Percentiles rank a stretch among this genome's conserved stretches.
These are phyloP conservation scores for Cerceris ruficornis DNA, from an alignment of 2,888 invertebrate species.

Conservation along the genomic window DNA sequence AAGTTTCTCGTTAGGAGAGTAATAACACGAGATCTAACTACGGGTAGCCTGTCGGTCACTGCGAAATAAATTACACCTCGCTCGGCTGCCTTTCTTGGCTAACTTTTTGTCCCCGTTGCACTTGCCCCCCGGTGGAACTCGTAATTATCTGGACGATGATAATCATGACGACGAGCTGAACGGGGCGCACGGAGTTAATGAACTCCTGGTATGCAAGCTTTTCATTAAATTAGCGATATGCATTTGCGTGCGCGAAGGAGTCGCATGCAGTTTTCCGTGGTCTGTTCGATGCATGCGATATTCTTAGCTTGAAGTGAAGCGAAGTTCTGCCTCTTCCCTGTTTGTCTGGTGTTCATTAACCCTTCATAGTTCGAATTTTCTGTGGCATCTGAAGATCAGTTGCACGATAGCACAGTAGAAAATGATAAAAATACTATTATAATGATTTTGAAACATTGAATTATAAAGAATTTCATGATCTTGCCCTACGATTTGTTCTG, in stretches of 20 bases:
- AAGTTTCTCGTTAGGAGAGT: constrained; percentile 11
- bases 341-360: too few species aligned
- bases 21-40: constrained; percentile 1
- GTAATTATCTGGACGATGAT: constrained; percentile 43
- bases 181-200: constrained; percentile 15
- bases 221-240: constrained; percentile 38
- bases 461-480: too few species aligned
- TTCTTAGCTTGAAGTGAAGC: too few species aligned
- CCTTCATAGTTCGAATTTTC: too few species aligned
- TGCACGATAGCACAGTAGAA: too few species aligned
- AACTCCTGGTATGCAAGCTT: constrained; percentile 37
- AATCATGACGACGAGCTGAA: constrained; percentile 23
- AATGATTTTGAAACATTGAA: too few species aligned
- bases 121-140: neutral
- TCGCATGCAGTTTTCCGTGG: neutral
- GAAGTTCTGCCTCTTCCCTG: too few species aligned
- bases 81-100: constrained; percentile 33
- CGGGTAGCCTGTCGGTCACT: constrained; percentile 6
- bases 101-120: constrained; percentile 37
- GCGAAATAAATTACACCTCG: constrained; percentile 50
- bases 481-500: too few species aligned
- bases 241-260: constrained; percentile 1
- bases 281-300: too few species aligned
- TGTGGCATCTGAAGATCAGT: too few species aligned
- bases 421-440: too few species aligned